A percentile compares a stretch with the other conserved stretches of the same genome.
Evolutionary conservation across 37 sponge, comb jelly and placozoan species (phyloP).

Genomic region (Hexactinellida sp.): DNA sequence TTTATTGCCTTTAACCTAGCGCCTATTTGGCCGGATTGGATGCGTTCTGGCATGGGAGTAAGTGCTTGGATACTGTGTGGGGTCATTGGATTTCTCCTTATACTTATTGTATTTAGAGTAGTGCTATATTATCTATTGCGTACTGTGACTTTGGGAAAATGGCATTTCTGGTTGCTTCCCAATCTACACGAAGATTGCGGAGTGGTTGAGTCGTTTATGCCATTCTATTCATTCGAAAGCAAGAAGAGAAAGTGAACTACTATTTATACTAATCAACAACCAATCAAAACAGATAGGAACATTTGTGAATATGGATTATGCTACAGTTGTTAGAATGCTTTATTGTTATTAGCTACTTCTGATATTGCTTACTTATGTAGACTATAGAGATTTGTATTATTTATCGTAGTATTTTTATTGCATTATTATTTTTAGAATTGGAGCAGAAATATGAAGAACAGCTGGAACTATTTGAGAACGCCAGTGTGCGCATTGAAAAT

Average conservation of each 20-base stretch:
- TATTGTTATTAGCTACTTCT: too few species aligned
- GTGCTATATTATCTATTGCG: neutral
- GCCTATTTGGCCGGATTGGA: neutral
- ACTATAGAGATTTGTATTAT: too few species aligned
- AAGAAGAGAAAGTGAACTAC: too few species aligned
- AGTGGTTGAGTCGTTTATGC: neutral
- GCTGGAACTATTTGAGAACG: neutral
- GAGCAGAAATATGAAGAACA: neutral
- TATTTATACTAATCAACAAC: too few species aligned
- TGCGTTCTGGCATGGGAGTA: constrained; percentile 7
- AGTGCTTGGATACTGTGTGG: neutral
- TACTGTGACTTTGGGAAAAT: neutral
- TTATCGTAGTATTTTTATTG: too few species aligned
- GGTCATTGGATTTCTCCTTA: neutral
- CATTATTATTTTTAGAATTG: neutral
- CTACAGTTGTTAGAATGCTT: too few species aligned
- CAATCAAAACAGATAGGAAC: too few species aligned
- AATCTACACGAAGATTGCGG: constrained; percentile 3
- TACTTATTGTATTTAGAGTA: neutral
- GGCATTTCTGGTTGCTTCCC: neutral
- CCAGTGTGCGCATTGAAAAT: neutral
- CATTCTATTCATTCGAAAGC: neutral
- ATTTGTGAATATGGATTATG: too few species aligned
- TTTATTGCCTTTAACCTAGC: neutral
- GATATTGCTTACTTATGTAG: too few species aligned